Evolutionary conservation across 2,113 vertebrate genomes (phyloP).

Genomic region (Picathartes gymnocephalus): DNA sequence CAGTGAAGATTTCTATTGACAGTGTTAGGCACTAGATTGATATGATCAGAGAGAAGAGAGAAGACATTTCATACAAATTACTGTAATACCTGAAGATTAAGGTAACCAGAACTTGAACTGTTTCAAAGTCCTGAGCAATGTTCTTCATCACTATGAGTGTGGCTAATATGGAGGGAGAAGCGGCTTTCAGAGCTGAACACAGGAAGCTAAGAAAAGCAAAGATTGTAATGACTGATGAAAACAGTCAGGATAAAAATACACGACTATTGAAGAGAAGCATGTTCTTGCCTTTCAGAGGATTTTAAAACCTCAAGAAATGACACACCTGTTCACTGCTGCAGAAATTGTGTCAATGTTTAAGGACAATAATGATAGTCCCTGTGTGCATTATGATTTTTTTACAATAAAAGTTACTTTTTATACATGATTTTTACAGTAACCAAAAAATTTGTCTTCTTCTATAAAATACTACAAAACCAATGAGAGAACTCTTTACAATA

Average conservation of each 20-base stretch:
- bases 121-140: not conserved
- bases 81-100: not conserved
- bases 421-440: not conserved
- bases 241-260: not conserved
- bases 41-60: not conserved
- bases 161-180: not conserved
- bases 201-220: not conserved
- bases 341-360: not conserved
- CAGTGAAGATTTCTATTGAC: not conserved
- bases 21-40: not conserved
- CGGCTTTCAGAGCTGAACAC: not conserved
- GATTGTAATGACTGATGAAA: not conserved
- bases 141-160: not conserved
- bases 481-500: not conserved
- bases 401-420: not conserved
- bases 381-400: not conserved
- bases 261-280: not conserved
- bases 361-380: not conserved
- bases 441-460: not conserved
- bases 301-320: not conserved
- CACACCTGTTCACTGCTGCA: not conserved
- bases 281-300: not conserved
- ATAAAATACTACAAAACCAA: not conserved
- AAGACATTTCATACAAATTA: not conserved
- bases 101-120: not conserved